phyloP scores from a whole-genome alignment of 1,140 invertebrate species.

The Mya arenaria region DNA sequence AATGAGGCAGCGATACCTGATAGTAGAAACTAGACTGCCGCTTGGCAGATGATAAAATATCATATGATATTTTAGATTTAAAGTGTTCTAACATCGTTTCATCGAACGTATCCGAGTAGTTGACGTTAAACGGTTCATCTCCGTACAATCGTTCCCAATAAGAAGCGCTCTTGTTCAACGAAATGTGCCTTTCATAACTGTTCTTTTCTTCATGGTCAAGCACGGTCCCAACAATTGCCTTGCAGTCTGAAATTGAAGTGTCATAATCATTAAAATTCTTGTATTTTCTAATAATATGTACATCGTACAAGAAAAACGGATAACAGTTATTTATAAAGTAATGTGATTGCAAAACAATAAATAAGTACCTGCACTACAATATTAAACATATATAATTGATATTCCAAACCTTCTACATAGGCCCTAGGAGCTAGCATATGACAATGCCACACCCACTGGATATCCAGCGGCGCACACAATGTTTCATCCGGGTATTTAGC shows the following conservation, averaged over 20 bases:
- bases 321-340: no score
- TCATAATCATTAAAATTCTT: no score
- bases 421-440: constrained; percentile 80
- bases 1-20: constrained; percentile 82
- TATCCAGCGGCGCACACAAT: constrained; percentile 81
- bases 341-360: no score
- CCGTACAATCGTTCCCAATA: constrained; percentile 62
- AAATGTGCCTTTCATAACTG: neutral
- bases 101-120: constrained; percentile 22
- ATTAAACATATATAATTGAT: no score
- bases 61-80: constrained; percentile 66
- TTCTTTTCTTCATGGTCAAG: constrained; percentile 80
- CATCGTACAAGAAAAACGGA: no score
- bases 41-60: constrained; percentile 75
- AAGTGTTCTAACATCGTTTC: neutral
- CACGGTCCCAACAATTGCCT: constrained; percentile 73
- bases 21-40: constrained; percentile 77
- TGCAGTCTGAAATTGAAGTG: no score
- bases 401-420: no score
- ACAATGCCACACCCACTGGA: constrained; percentile 83
- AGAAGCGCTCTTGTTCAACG: constrained; percentile 12
- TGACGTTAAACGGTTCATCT: constrained; percentile 64
- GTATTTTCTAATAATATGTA: no score
- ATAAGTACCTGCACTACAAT: no score
- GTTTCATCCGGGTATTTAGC: constrained; percentile 69